phyloP scores from a whole-genome alignment of 2,797 vertebrate genomes.

The Aphelocoma californica region DNA sequence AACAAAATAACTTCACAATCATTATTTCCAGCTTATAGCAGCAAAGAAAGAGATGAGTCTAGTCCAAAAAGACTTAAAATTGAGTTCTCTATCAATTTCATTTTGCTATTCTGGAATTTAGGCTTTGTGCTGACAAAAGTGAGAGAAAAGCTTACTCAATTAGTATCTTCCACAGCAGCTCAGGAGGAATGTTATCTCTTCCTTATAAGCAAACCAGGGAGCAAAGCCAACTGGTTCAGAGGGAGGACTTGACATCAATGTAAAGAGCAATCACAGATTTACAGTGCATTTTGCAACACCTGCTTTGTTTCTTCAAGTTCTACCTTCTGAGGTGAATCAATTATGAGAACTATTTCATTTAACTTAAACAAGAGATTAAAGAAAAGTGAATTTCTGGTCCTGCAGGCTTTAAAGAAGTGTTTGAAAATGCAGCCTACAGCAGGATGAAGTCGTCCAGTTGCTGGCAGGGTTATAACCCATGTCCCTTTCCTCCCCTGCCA shows the following conservation, averaged over 20 bases:
- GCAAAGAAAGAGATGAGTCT: not conserved
- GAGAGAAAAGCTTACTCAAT: not conserved
- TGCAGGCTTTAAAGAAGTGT: not conserved
- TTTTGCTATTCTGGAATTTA: not conserved
- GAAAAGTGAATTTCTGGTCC: not conserved
- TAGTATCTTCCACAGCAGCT: not conserved
- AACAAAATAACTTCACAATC: not conserved
- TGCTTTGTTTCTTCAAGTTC: not conserved
- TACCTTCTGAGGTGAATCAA: not conserved
- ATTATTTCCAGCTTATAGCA: not conserved
- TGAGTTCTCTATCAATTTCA: not conserved
- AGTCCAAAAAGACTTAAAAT: not conserved
- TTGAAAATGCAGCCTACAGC: not conserved
- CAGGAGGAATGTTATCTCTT: not conserved
- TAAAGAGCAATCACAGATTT: not conserved
- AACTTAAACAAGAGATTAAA: not conserved
- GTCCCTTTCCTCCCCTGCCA: not conserved
- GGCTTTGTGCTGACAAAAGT: not conserved
- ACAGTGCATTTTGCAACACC: not conserved
- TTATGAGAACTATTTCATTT: not conserved
- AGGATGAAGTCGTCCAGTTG: not conserved
- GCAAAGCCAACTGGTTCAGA: not conserved
- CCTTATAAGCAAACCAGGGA: not conserved
- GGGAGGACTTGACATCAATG: not conserved
- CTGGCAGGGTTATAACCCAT: not conserved